phyloP scores from a whole-genome alignment of 2,888 invertebrate genomes.

The Cerceris rybyensis region DNA sequence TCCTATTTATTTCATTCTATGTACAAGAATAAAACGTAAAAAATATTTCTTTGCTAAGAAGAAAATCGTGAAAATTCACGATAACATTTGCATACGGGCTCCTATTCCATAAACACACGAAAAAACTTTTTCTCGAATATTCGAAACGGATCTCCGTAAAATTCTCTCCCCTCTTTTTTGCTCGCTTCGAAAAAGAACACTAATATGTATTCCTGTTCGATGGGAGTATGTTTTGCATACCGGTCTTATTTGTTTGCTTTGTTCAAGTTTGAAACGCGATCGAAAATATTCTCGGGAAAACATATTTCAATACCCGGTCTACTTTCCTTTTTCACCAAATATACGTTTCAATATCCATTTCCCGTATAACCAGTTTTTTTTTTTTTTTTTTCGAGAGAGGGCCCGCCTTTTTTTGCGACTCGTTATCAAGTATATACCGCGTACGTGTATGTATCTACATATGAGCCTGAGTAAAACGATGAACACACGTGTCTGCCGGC shows the following conservation, averaged over 20 bases:
- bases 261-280: conserved; percentile 51
- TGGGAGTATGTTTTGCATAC: conserved; percentile 32
- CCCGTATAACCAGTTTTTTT: conserved; percentile 56
- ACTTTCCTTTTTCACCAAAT: conserved; percentile 68
- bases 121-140: background rate
- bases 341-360: conserved; percentile 74
- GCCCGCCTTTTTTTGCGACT: conserved; percentile 47
- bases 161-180: background rate
- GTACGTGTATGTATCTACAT: conserved; percentile 18
- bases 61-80: too few relatives aligned
- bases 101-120: background rate
- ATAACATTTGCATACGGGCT: background rate
- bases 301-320: conserved; percentile 76
- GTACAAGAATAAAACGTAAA: too few relatives aligned
- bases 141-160: background rate
- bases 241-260: conserved; percentile 56
- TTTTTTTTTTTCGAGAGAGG: conserved; percentile 12
- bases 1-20: too few relatives aligned
- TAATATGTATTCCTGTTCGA: background rate
- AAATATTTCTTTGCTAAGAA: too few relatives aligned
- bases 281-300: conserved; percentile 70
- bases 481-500: conserved; percentile 28
- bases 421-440: conserved; percentile 55
- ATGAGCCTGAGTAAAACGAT: conserved; percentile 39
- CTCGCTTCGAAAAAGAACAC: background rate